phyloP scores from a whole-genome alignment of 2,888 invertebrate genomes.

The Caenorhabditis uteleia region DNA sequence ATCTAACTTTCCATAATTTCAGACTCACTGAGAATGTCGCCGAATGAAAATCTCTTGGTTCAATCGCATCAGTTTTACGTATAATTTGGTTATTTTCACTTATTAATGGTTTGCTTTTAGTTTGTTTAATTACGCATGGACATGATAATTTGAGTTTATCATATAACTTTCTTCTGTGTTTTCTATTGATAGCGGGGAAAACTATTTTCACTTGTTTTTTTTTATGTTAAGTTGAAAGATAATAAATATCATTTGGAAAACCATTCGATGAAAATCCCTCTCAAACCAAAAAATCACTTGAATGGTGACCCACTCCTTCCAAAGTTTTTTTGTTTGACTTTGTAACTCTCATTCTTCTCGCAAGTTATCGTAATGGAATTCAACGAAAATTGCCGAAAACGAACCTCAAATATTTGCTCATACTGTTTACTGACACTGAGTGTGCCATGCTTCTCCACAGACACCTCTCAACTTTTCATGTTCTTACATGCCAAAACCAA shows the following conservation, averaged over 20 bases:
- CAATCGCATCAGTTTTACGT: not conserved
- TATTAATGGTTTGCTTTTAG: not conserved
- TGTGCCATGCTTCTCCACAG: not conserved
- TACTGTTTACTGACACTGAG: slow-evolving; percentile 39
- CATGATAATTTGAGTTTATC: too few relatives aligned
- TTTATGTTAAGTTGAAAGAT: too few relatives aligned
- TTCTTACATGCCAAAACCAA: slow-evolving; percentile 13
- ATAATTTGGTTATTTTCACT: not conserved
- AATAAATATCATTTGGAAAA: not conserved
- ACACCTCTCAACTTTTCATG: slow-evolving; percentile 8
- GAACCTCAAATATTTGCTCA: slow-evolving; percentile 35
- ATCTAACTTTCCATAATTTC: slow-evolving; percentile 13
- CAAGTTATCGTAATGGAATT: too few relatives aligned
- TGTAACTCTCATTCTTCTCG: not conserved
- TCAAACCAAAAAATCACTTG: too few relatives aligned
- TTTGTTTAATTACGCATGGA: not conserved
- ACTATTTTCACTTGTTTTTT: slow-evolving; percentile 1
- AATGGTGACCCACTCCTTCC: too few relatives aligned
- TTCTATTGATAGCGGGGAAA: slow-evolving; percentile 11
- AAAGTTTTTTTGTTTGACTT: too few relatives aligned
- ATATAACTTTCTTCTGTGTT: slow-evolving; percentile 10
- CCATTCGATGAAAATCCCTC: too few relatives aligned
- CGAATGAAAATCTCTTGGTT: not conserved
- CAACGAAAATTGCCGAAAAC: slow-evolving; percentile 18
- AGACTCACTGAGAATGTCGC: slow-evolving; percentile 32